Evolutionary conservation across 2,113 vertebrate genomes (phyloP), one percentile per base, ranked within the genome.

Genomic region (Perognathus longimembris): DNA sequence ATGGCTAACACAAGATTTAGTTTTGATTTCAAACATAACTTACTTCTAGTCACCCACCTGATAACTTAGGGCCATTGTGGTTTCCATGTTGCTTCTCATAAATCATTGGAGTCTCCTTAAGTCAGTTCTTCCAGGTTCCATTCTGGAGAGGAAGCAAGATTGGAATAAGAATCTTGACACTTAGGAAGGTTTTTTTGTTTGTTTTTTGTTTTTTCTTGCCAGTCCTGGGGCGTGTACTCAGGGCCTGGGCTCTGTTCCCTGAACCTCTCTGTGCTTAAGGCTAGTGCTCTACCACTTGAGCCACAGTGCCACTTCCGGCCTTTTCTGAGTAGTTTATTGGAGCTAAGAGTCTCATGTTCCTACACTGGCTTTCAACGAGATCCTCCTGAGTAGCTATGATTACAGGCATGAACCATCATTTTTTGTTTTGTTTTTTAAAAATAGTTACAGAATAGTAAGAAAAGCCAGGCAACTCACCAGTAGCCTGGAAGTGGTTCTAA

Each of bases 11-110:
- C 17, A 81, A 38, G 38, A 69, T 40, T 38, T 77, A 54, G 61
- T 69, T 92, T 89, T 91, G n/a, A 81, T 74, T 95, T 90, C 83
- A 91, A 71, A 82, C 38, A 26, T 71, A 79, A 82, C 45, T 76
- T 86, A 36, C 71, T 78, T 14, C 34, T 3, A 34, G 2, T 38
- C 10, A 79, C 7, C 28, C 30, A 34, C 24, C 64, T 75, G 30
- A 40, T 91, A 14, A 85, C 21, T 69, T 83, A 79, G n/a, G 34
- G 59, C 64, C 24, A 32, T 9, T 81, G 21, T 70, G 79, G 40
- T 83, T 34, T 85, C 91, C 21, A 18, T 66, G 24, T 76, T 80
- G 12, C 50, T 42, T 76, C 30, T 93, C 14, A 38, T 59, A 59
- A 64, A 71, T 88, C 50, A 40, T 15, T 61, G 2, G 12, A 42